Evolutionary conservation across 2,888 invertebrate species (phyloP).

Genomic region (Brachyptera risi): DNA sequence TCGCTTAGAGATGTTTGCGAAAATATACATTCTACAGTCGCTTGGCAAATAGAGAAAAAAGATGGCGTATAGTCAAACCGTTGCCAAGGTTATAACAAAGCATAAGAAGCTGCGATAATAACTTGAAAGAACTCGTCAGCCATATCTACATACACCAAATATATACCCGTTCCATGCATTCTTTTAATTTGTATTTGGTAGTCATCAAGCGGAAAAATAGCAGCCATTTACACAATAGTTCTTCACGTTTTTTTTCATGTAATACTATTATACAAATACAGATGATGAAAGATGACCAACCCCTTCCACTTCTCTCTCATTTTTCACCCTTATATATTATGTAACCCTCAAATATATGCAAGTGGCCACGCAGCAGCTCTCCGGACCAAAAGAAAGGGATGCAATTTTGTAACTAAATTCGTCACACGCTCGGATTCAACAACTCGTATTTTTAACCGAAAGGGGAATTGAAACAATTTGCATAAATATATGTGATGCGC

Average conservation of each 20-base stretch:
- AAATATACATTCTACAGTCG: too few species aligned
- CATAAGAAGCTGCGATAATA: not conserved
- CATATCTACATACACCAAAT: too few species aligned
- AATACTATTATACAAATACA: not conserved
- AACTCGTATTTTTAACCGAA: too few species aligned
- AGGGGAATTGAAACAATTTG: too few species aligned
- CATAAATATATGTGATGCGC: too few species aligned
- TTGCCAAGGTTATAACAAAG: not conserved
- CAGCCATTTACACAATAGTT: not conserved
- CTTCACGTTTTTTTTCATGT: not conserved
- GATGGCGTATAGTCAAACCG: not conserved
- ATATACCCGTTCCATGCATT: not conserved
- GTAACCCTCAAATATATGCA: too few species aligned
- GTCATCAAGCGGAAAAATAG: slow-evolving; percentile 10
- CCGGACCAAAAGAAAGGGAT: not conserved
- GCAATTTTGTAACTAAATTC: not conserved
- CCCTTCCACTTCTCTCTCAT: not conserved
- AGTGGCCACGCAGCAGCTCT: not conserved
- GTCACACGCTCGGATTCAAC: not conserved
- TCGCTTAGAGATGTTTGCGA: too few species aligned
- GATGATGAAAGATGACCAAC: slow-evolving; percentile 6
- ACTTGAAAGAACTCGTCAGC: not conserved
- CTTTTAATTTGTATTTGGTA: slow-evolving; percentile 9
- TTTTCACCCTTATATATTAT: not conserved
- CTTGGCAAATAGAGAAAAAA: not conserved